These are phyloP conservation scores for Asbolus verrucosus DNA, from an alignment of 1,140 invertebrate genomes.

Conservation along the genomic window DNA sequence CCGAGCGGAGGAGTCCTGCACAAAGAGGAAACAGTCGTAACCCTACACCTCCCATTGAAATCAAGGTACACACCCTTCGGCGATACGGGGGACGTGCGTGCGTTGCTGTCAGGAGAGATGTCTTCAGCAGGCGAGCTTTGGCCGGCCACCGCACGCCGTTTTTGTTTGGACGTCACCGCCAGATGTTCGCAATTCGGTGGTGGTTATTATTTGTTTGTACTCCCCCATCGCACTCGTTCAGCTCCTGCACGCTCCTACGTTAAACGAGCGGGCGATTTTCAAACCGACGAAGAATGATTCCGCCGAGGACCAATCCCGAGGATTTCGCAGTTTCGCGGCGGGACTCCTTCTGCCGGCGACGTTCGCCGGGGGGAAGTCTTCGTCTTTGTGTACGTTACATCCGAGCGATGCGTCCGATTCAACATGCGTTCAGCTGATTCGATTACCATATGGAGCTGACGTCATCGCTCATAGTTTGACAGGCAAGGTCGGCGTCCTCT, in stretches of 20 bases:
- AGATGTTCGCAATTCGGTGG: constrained; percentile 61
- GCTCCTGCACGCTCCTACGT: constrained; percentile 25
- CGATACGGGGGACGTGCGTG: constrained; percentile 44
- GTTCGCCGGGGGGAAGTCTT: constrained; percentile 19
- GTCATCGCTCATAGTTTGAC: constrained; percentile 50
- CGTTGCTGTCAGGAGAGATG: constrained; percentile 52
- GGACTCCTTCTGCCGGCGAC: constrained; percentile 13
- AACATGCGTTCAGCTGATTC: constrained; percentile 46
- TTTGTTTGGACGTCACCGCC: constrained; percentile 61
- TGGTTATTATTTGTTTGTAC: constrained; percentile 56
- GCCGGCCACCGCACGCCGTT: constrained; percentile 53
- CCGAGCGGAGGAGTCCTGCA: constrained; percentile 28
- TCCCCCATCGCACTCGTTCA: constrained; percentile 47
- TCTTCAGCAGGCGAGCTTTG: constrained; percentile 56
- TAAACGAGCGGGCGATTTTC: constrained; percentile 6
- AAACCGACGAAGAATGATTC: constrained; percentile 9
- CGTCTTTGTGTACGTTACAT: constrained; percentile 14
- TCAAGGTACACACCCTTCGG: constrained; percentile 16
- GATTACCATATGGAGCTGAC: constrained; percentile 48
- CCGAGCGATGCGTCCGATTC: constrained; percentile 15
- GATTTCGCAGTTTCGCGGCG: constrained; percentile 27
- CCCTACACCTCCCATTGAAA: constrained; percentile 35
- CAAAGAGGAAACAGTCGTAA: constrained; percentile 42
- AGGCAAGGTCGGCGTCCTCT: constrained; percentile 46
- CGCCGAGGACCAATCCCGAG: background rate